Base-by-base conservation (phyloP, 2,888 invertebrate species). In the Meiosimyza platycephala region DNA sequence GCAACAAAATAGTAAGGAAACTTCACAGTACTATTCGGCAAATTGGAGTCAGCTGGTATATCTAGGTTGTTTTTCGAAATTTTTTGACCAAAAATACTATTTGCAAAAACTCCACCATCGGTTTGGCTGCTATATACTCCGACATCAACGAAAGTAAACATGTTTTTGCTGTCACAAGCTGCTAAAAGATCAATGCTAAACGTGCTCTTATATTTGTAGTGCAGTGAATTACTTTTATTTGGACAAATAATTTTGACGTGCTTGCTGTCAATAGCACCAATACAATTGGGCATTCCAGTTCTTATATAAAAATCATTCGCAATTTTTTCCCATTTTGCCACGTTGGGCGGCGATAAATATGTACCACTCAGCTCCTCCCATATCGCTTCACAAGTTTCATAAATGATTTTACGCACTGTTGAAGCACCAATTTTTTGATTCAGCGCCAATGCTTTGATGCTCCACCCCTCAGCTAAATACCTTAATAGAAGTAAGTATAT, bases 1-100 rank as follows among this genome's bases (percentile, higher is more conserved):
- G 59, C 59, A 59, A 59, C 59, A 16, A 59, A 59, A 18, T 59
- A 59, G 59, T 59, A 59, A 13, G 59, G 59, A 59, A 59, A 59
- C 22, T 13, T 59, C 33, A 28, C 12, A 13, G 12, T 28, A 50
- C 12, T 48, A 48, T n/a, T n/a, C n/a, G 22, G 28, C 28, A 51
- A 65, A 48, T 16, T 15, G 52, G 50, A 48, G 18, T 65, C 50
- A n/a, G n/a, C 16, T 48, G 48, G 65, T 16, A 65, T n/a, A 40
- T 13, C 18, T 11, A 59, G 59, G 11, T 22, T 59, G 33, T 33
- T 15, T 15, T 59, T 59, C 28, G 33, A 15, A 28, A 59, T 59
- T 28, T 59, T 59, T 59, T 28, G 22, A 15, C 62, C 62, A 16
- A 40, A 62, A n/a, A n/a, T n/a, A 62, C 62, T 62, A n/a, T 47